phyloP scores from a whole-genome alignment of 2,888 invertebrate species.

The Tenthredo scrophulariae region DNA sequence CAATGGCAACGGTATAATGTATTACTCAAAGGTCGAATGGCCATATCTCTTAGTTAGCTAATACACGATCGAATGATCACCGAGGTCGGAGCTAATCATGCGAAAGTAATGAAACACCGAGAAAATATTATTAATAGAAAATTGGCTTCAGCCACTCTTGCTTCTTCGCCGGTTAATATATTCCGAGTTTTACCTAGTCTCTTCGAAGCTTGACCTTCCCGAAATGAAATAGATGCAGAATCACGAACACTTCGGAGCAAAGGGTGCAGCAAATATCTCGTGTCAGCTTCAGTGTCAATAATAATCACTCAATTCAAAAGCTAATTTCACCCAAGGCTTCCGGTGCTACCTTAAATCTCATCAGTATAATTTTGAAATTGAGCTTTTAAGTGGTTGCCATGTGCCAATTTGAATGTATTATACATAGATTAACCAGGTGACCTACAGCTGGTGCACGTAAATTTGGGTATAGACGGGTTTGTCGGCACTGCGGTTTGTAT shows the following conservation, averaged over 20 bases:
- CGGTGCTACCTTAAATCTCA: not conserved
- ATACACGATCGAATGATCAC: conserved; percentile 63
- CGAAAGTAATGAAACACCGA: conserved; percentile 54
- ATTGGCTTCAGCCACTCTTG: not conserved
- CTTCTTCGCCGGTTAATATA: conserved; percentile 21
- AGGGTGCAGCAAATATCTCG: not conserved
- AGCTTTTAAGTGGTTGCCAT: not conserved
- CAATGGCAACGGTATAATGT: not conserved
- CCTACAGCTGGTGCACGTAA: not conserved
- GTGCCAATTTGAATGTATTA: not conserved
- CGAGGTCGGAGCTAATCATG: conserved; percentile 61
- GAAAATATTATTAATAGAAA: conserved; percentile 50
- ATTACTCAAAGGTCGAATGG: conserved; percentile 39
- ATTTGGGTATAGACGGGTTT: not conserved
- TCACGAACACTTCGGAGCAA: conserved; percentile 15
- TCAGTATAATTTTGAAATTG: not conserved
- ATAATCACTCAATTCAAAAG: conserved; percentile 15
- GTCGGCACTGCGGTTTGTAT: conserved; percentile 13
- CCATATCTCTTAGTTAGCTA: conserved; percentile 7
- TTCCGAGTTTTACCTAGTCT: conserved; percentile 25
- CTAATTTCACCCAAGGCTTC: not conserved
- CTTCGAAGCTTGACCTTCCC: not conserved
- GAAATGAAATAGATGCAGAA: conserved; percentile 22
- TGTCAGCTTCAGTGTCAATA: not conserved
- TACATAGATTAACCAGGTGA: not conserved